These are phyloP conservation scores for Vultur gryphus DNA, from an alignment of 2,797 vertebrate species.

Conservation along the genomic window DNA sequence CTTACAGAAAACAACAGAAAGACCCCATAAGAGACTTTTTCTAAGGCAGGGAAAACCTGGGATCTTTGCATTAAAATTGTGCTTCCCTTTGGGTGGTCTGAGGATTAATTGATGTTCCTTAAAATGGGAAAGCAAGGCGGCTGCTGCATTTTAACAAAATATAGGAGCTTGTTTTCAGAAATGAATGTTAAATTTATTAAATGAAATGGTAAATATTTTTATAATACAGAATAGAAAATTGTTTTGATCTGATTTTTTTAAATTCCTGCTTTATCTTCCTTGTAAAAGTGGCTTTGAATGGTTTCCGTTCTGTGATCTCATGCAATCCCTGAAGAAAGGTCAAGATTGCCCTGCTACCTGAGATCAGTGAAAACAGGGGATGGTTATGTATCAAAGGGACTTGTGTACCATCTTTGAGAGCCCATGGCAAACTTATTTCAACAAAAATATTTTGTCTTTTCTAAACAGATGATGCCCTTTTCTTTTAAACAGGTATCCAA, in stretches of 20 bases:
- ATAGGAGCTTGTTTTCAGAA: neutral
- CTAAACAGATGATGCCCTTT: neutral
- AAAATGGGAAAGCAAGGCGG: neutral
- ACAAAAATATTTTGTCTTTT: neutral
- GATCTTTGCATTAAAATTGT: neutral
- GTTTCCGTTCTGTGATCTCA: neutral
- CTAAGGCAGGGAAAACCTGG: neutral
- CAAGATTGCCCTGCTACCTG: neutral
- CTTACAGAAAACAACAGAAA: neutral
- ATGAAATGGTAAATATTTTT: neutral
- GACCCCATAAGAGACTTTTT: fast-evolving
- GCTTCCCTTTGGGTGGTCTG: neutral
- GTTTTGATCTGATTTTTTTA: neutral
- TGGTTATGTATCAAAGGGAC: neutral
- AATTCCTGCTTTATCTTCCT: neutral
- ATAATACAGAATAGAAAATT: neutral
- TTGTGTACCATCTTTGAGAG: neutral
- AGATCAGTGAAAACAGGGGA: neutral
- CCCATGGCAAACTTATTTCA: neutral
- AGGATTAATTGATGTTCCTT: neutral
- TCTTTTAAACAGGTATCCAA: conserved; percentile 80
- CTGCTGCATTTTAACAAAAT: neutral
- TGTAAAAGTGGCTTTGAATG: neutral
- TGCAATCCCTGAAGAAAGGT: neutral
- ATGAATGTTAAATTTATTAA: neutral